A percentile compares a stretch with the other conserved stretches of the same genome.
phyloP scores from a whole-genome alignment of 2,888 invertebrate species.

The Melieria picta region DNA sequence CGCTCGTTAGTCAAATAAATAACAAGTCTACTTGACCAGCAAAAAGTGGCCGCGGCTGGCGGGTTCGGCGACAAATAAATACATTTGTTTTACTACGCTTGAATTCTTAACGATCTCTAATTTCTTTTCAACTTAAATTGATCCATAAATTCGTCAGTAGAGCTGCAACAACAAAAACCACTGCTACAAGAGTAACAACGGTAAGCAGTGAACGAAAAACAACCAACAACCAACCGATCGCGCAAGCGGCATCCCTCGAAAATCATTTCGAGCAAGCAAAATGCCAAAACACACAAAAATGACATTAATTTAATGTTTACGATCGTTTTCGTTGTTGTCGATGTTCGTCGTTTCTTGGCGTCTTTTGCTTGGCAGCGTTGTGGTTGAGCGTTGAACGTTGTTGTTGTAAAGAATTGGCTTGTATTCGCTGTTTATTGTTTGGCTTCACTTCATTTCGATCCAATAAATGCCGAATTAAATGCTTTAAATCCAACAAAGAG shows the following conservation, averaged over 20 bases:
- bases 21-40: slow-evolving; percentile 25
- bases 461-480: slow-evolving; percentile 43
- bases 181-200: background rate
- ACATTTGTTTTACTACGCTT: slow-evolving; percentile 31
- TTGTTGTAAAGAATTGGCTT: slow-evolving; percentile 1
- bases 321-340: slow-evolving; percentile 32
- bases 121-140: slow-evolving; percentile 33
- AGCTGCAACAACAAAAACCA: background rate
- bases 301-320: slow-evolving; percentile 43
- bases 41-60: background rate
- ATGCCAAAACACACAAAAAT: slow-evolving; percentile 33
- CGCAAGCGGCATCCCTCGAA: slow-evolving; percentile 8
- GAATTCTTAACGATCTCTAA: slow-evolving; percentile 33
- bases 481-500: slow-evolving; percentile 42
- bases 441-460: slow-evolving; percentile 39
- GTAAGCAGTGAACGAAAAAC: background rate
- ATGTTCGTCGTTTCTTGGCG: slow-evolving; percentile 16
- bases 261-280: background rate
- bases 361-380: background rate
- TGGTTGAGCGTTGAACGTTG: background rate
- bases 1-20: slow-evolving; percentile 24
- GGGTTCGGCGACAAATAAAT: slow-evolving; percentile 11
- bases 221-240: slow-evolving; percentile 7
- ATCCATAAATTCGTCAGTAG: slow-evolving; percentile 31
- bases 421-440: slow-evolving; percentile 4